A percentile compares a stretch with the other conserved stretches of the same genome.
Conservation (phyloP, 2,113 vertebrate species). For the Ahaetulla prasina region DNA sequence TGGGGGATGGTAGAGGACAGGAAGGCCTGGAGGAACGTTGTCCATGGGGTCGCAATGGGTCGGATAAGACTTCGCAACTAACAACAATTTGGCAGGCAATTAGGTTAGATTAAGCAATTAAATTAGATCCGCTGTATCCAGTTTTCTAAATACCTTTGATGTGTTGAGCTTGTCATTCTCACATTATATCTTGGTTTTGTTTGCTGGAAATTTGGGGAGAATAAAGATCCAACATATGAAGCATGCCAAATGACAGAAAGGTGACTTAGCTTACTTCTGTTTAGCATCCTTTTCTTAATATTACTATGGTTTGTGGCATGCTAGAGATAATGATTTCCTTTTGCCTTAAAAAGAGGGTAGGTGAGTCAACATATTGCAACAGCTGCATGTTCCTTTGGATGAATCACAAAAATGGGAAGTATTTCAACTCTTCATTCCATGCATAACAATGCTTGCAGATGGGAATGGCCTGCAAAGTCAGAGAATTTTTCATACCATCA, state of each 20-base stretch:
- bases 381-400: background rate
- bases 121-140: background rate
- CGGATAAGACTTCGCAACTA: too few relatives aligned
- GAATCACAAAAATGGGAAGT: background rate
- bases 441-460: background rate
- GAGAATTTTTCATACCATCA: background rate
- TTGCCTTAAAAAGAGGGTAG: background rate
- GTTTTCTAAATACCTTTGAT: background rate
- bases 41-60: too few relatives aligned
- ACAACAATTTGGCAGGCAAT: background rate
- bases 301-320: background rate
- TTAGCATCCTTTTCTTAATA: background rate
- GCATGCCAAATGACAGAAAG: background rate
- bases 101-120: too few relatives aligned
- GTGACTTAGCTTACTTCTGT: background rate
- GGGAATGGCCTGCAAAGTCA: background rate
- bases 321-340: background rate
- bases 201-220: background rate
- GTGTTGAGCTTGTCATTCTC: background rate
- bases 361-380: constrained; percentile 3
- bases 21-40: too few relatives aligned
- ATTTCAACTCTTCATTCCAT: constrained; percentile 4
- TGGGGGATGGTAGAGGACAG: too few relatives aligned
- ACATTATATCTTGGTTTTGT: background rate
- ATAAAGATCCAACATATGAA: background rate